phyloP scores from a whole-genome alignment of 2,113 vertebrate species.

The Phocoena sinus region DNA sequence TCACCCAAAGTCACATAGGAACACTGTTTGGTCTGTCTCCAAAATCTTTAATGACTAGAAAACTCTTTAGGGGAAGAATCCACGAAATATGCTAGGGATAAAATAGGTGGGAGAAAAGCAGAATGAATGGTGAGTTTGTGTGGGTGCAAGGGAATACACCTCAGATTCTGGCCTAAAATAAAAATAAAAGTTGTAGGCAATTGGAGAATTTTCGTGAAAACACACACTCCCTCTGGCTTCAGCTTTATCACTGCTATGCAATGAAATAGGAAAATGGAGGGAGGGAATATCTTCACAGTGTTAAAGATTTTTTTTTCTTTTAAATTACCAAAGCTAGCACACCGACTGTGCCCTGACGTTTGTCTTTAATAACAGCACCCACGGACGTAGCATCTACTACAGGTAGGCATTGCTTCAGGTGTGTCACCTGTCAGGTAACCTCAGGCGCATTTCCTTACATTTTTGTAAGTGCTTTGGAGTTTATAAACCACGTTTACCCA shows the following conservation, averaged over 20 bases:
- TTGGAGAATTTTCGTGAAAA: neutral
- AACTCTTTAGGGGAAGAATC: neutral
- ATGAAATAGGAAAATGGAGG: neutral
- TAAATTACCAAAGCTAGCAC: neutral
- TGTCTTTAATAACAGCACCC: neutral
- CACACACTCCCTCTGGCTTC: neutral
- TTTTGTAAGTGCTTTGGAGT: neutral
- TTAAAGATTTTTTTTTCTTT: neutral
- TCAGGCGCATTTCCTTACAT: neutral
- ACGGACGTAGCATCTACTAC: neutral
- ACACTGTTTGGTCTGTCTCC: neutral
- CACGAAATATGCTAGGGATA: neutral
- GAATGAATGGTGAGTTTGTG: neutral
- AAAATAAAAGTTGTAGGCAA: neutral
- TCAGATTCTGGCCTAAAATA: neutral
- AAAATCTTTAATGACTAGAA: neutral
- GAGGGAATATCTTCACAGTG: neutral
- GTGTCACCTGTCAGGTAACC: neutral
- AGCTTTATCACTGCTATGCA: neutral
- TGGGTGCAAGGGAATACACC: neutral
- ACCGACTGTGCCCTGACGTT: neutral
- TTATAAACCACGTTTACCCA: neutral
- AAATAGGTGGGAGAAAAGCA: neutral
- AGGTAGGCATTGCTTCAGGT: neutral
- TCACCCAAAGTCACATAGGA: neutral